Evolutionary conservation across 2,113 vertebrate species (phyloP).

Genomic region (Nyctereutes procyonoides): DNA sequence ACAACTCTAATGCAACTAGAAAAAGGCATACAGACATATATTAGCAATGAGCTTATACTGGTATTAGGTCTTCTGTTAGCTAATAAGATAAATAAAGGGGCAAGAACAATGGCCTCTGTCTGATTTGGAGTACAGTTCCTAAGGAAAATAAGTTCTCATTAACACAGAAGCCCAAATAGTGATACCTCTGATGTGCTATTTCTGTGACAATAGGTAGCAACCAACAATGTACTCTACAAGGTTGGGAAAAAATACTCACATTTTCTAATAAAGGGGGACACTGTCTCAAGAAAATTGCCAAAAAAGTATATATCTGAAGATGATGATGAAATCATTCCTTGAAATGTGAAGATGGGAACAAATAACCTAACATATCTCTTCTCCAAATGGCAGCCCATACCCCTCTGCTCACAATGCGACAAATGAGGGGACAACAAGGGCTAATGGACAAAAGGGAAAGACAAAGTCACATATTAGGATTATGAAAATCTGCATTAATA

Average conservation of each 20-base stretch:
- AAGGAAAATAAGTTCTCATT: not conserved
- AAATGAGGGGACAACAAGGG: not conserved
- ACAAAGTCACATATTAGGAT: not conserved
- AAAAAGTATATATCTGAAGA: not conserved
- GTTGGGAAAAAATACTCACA: not conserved
- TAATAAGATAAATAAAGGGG: not conserved
- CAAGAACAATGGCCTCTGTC: not conserved
- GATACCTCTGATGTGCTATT: not conserved
- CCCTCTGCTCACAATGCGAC: not conserved
- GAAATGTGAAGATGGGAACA: not conserved
- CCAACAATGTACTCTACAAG: not conserved
- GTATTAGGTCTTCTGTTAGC: not conserved
- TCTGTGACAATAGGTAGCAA: not conserved
- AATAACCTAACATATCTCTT: not conserved
- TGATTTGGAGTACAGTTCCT: not conserved
- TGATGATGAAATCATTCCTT: not conserved
- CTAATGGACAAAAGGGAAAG: not conserved
- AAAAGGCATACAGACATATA: not conserved
- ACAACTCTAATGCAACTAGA: not conserved
- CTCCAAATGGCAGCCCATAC: not conserved
- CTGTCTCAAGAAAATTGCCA: not conserved
- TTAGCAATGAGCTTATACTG: not conserved
- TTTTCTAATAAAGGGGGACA: not conserved
- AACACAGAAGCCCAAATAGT: not conserved
- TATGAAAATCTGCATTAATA: not conserved